A percentile compares a stretch with the other conserved stretches of the same genome.
phyloP scores from a whole-genome alignment of 2,113 vertebrate species.

The Galemys pyrenaicus region DNA sequence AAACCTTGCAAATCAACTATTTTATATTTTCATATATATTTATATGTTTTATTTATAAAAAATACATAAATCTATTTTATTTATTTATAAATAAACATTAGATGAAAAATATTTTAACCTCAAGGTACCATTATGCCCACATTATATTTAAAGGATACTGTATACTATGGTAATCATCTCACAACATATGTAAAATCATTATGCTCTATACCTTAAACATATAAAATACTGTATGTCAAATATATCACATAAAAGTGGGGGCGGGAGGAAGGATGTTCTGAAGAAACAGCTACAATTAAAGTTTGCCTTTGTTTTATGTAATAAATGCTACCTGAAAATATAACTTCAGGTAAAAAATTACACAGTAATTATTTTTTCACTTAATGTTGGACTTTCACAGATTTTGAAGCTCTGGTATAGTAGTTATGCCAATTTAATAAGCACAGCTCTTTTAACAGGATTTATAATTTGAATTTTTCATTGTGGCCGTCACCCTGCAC shows the following conservation, averaged over 20 bases:
- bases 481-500: not conserved
- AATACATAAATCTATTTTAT: too few species aligned
- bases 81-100: too few species aligned
- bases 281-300: conserved; percentile 14
- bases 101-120: conserved; percentile 19
- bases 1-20: not conserved
- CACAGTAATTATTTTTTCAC: not conserved
- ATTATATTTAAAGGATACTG: not conserved
- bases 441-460: not conserved
- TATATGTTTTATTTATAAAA: too few species aligned
- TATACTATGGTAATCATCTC: not conserved
- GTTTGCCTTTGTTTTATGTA: not conserved
- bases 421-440: not conserved
- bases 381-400: not conserved
- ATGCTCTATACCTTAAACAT: not conserved
- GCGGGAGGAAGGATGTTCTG: not conserved
- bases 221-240: not conserved
- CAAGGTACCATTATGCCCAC: not conserved
- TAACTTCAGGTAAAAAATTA: not conserved
- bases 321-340: not conserved
- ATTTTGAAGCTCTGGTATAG: not conserved
- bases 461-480: not conserved
- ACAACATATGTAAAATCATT: not conserved
- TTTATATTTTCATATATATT: too few species aligned
- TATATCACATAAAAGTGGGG: not conserved